phyloP scores from a whole-genome alignment of 2,113 vertebrate species.

The Steatornis caripensis region DNA sequence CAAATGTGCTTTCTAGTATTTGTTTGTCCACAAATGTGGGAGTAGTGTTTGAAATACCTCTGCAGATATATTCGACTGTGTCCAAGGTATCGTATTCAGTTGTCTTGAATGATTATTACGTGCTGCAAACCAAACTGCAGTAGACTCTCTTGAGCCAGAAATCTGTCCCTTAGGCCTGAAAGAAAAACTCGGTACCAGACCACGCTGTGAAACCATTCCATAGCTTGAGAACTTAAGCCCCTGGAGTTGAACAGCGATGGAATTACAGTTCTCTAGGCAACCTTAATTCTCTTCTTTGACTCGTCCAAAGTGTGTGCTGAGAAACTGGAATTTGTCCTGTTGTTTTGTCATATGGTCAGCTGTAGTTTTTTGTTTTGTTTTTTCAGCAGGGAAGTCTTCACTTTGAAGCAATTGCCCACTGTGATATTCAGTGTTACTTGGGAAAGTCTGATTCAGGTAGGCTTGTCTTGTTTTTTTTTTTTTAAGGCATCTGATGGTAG shows the following conservation, averaged over 20 bases:
- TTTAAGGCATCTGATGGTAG: background rate
- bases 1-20: slow-evolving; percentile 79
- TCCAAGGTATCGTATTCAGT: slow-evolving; percentile 64
- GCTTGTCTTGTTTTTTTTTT: background rate
- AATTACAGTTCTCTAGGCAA: background rate
- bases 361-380: slow-evolving; percentile 43
- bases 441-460: slow-evolving; percentile 86
- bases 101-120: background rate
- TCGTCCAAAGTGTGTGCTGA: background rate
- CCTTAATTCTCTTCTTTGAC: background rate
- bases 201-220: background rate
- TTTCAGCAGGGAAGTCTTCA: slow-evolving; percentile 76
- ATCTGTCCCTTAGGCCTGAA: background rate
- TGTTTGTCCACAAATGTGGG: slow-evolving; percentile 84
- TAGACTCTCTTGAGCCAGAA: background rate
- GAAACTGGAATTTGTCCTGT: background rate
- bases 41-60: slow-evolving; percentile 81
- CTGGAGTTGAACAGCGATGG: background rate
- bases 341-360: background rate
- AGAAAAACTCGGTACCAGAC: background rate
- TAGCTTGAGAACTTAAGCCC: background rate
- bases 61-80: slow-evolving; percentile 78
- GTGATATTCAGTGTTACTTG: slow-evolving; percentile 86
- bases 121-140: background rate
- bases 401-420: slow-evolving; percentile 83